Evolutionary conservation across 2,888 invertebrate species (phyloP).

Genomic region (Metellina segmentata): DNA sequence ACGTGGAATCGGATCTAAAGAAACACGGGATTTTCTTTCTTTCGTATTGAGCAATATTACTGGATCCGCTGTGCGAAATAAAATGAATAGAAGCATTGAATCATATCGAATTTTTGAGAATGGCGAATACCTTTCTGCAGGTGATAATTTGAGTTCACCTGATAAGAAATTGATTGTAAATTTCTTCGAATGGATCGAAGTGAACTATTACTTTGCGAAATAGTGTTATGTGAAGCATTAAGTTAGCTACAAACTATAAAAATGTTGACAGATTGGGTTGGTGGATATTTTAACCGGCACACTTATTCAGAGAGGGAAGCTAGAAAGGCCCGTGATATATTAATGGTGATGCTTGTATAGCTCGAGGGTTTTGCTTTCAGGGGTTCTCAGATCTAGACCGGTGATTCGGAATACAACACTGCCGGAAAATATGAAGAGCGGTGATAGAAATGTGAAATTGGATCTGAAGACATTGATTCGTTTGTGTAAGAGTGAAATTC

Average conservation of each 20-base stretch:
- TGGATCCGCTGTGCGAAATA: background rate
- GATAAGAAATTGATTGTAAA: too few relatives aligned
- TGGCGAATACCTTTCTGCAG: too few relatives aligned
- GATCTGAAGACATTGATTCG: background rate
- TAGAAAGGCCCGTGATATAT: background rate
- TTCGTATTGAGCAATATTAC: background rate
- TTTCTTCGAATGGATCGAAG: too few relatives aligned
- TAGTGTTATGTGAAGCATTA: too few relatives aligned
- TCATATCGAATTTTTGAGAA: too few relatives aligned
- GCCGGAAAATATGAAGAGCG: background rate
- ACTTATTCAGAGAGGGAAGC: background rate
- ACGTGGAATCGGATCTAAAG: background rate
- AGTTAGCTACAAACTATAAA: too few relatives aligned
- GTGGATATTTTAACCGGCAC: background rate
- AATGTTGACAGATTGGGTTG: too few relatives aligned
- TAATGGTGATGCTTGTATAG: background rate
- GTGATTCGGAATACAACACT: background rate
- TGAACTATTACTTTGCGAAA: too few relatives aligned
- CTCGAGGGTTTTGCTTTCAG: background rate
- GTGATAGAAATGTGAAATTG: background rate
- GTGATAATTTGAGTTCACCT: too few relatives aligned
- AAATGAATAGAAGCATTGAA: background rate
- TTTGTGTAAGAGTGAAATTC: too few relatives aligned
- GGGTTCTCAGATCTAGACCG: background rate
- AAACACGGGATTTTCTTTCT: background rate